Conservation (phyloP, 2,888 invertebrate genomes). For the Ptychoptera contaminata region DNA sequence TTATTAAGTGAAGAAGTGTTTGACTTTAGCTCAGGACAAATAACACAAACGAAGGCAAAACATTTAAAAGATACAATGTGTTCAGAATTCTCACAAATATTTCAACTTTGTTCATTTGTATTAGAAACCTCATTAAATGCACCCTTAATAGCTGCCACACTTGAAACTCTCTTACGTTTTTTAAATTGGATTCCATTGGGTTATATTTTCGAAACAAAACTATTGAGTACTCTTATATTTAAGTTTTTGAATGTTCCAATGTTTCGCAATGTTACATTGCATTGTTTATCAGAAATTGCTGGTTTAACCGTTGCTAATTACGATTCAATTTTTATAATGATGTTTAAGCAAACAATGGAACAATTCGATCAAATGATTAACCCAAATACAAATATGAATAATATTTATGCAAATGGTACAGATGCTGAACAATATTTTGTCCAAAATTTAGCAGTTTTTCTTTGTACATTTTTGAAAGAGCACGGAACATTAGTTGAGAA, state of each 20-base stretch:
- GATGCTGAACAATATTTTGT: constrained; percentile 99
- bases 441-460: constrained; percentile 92
- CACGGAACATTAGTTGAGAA: constrained; percentile 82
- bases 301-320: constrained; percentile 80
- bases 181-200: constrained; percentile 99
- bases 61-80: constrained; percentile 99
- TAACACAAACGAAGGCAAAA: constrained; percentile 98
- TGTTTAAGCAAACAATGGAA: constrained; percentile 85
- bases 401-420: constrained; percentile 82
- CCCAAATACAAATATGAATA: constrained; percentile 76
- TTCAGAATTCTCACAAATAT: constrained; percentile 95
- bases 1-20: constrained; percentile 97
- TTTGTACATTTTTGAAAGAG: constrained; percentile 92
- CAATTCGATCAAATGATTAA: constrained; percentile 88
- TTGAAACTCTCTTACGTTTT: constrained; percentile 91
- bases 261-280: constrained; percentile 94
- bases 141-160: constrained; percentile 84
- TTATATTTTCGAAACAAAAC: constrained; percentile 97
- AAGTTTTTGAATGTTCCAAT: constrained; percentile 96
- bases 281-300: constrained; percentile 97
- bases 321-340: constrained; percentile 78
- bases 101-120: constrained; percentile 94
- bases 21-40: constrained; percentile 94
- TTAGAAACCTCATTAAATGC: constrained; percentile 97
- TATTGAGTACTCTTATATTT: constrained; percentile 83